Conservation (phyloP, 2,113 vertebrate genomes). For the Rhabdomys dilectus region DNA sequence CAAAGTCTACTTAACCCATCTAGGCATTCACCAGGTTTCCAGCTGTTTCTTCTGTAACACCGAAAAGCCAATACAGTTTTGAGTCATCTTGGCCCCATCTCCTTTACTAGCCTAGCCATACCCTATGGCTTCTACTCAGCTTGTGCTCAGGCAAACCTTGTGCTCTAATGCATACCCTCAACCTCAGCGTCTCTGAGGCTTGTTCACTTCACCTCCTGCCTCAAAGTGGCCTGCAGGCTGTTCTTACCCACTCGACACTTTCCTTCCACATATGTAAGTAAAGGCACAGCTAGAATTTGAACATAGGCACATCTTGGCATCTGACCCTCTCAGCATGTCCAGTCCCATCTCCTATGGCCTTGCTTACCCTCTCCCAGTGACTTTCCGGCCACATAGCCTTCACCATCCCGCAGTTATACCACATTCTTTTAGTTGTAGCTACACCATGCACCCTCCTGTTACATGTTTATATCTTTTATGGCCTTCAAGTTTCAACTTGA, state of each 20-base stretch:
- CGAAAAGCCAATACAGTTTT: neutral
- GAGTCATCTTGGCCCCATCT: neutral
- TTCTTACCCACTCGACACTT: neutral
- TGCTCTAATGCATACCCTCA: neutral
- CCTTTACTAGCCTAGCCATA: too few species aligned
- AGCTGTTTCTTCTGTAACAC: neutral
- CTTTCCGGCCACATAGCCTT: neutral
- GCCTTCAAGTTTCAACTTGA: conserved; percentile 4
- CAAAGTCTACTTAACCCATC: neutral
- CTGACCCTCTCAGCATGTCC: neutral
- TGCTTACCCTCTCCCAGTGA: too few species aligned
- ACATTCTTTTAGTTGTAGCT: neutral
- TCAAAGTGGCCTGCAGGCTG: neutral
- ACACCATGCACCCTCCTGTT: neutral
- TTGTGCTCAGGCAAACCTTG: neutral
- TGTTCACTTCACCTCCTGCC: neutral
- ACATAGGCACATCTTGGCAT: neutral
- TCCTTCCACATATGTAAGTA: accelerated
- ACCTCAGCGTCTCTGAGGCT: neutral
- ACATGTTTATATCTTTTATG: neutral
- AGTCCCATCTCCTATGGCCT: neutral
- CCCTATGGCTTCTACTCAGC: neutral
- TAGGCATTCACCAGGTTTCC: neutral
- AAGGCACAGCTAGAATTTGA: neutral
- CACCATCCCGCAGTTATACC: too few species aligned